Base-by-base conservation (phyloP, 1,140 invertebrate genomes). In the Drosophila aff. region DNA sequence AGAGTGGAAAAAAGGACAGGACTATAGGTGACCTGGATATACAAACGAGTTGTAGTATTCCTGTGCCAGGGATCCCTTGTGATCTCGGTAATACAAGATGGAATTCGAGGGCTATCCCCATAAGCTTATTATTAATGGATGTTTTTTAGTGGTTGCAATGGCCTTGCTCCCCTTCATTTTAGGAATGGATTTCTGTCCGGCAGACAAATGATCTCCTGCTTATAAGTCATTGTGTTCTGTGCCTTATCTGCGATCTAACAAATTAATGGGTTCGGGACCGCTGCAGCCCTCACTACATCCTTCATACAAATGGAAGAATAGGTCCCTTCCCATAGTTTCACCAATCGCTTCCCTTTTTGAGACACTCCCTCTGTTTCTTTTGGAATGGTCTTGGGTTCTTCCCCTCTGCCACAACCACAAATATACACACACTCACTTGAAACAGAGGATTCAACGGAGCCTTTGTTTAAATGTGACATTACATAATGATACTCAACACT, bases 381-480 rank as follows among this genome's bases (percentile, higher is more conserved):
- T 33, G 16, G 16, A 23, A 26, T 50, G 46, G 47, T 44, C 43
- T 59, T 57, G 26, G 50, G 58, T 71, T 47, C 52, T 78, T 49
- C 75, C 66, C 57, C 67, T 68, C 59, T 49, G 74, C 57, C 52
- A 71, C 69, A 78, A 69, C 79, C 63, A n/a, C 40, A n/a, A n/a
- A n/a, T n/a, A n/a, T n/a, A 43, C n/a, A 65, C 64, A 58, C 40
- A 43, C 40, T 33, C 59, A 16, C 64, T 21, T 23, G 15, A 7
- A 36, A 11, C 16, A 7, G 52, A 10, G 52, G 31, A 53, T 36
- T 36, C 50, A n/a, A 31, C 21, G 44, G 38, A 69, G 47, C 81
- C 64, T 82, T 84, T 83, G 81, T 84, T 84, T 84, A 81, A 84
- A 84, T 84, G 82, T 80, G 77, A 84, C 81, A 84, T 84, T 84